These are phyloP conservation scores for Carcinoscorpius rotundicauda DNA, from an alignment of 1,140 invertebrate genomes.

Conservation along the genomic window DNA sequence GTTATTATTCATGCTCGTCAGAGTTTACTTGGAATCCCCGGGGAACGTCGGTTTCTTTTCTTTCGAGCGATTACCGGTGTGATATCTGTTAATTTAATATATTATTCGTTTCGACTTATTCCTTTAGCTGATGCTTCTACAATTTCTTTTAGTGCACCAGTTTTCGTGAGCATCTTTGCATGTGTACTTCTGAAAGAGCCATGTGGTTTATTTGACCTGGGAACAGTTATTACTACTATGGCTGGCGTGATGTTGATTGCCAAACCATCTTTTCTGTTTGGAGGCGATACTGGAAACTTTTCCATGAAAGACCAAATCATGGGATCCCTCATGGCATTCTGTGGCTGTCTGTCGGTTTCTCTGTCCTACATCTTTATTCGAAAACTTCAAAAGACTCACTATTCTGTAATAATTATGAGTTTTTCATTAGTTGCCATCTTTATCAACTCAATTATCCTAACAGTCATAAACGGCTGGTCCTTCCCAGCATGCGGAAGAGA, in stretches of 20 bases:
- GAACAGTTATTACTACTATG: constrained; percentile 38
- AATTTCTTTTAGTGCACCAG: constrained; percentile 45
- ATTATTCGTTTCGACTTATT: constrained; percentile 39
- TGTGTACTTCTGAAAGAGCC: constrained; percentile 43
- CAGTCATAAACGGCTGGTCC: constrained; percentile 48
- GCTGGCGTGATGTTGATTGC: constrained; percentile 41
- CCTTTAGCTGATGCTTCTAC: constrained; percentile 45
- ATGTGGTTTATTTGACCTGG: constrained; percentile 40
- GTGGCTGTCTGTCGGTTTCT: constrained; percentile 69
- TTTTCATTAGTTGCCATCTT: constrained; percentile 9
- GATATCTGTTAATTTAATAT: not conserved
- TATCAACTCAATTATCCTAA: constrained; percentile 3
- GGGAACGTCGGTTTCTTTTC: too few species aligned
- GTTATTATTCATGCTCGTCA: too few species aligned
- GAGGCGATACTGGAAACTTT: constrained; percentile 10
- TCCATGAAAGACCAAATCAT: constrained; percentile 6
- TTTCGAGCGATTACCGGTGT: too few species aligned
- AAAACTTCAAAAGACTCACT: constrained; percentile 71
- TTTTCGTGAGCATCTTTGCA: constrained; percentile 42
- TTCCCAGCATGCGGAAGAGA: constrained; percentile 65
- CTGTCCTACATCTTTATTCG: constrained; percentile 68
- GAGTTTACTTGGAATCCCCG: too few species aligned
- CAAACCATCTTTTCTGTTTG: constrained; percentile 39
- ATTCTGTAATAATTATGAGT: constrained; percentile 77
- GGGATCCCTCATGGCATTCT: constrained; percentile 43